These are phyloP conservation scores for Linepithema humile DNA, from an alignment of 1,140 invertebrate genomes.

Conservation along the genomic window DNA sequence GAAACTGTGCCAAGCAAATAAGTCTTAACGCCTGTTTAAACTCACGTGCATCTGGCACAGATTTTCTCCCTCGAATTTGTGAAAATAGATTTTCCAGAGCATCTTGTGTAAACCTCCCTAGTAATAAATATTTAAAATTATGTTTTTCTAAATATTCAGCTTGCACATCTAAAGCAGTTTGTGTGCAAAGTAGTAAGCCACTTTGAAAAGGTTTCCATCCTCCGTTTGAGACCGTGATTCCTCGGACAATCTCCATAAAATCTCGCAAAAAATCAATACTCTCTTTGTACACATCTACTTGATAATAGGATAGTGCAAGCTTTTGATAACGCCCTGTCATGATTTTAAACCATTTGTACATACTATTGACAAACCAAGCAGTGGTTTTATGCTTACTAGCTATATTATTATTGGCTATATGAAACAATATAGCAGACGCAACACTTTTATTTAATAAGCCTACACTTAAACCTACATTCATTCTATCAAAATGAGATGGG, in stretches of 20 bases:
- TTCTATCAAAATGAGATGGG: neutral
- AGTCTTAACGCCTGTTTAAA: neutral
- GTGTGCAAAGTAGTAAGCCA: neutral
- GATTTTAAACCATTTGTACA: neutral
- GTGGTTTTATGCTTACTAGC: neutral
- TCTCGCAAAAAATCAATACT: neutral
- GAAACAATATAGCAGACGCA: neutral
- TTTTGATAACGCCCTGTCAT: neutral
- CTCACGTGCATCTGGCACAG: neutral
- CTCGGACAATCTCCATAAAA: neutral
- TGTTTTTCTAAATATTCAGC: neutral
- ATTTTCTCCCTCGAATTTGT: neutral
- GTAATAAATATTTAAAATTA: neutral
- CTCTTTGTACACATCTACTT: neutral
- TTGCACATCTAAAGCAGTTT: neutral
- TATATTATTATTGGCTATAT: neutral
- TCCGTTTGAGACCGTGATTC: neutral
- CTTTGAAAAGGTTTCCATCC: neutral
- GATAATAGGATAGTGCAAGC: neutral
- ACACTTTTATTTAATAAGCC: neutral
- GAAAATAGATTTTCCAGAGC: slow-evolving; percentile 20
- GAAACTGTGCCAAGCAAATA: slow-evolving; percentile 1
- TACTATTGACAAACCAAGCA: neutral
- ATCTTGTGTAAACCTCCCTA: neutral
- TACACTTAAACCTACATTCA: neutral